A percentile compares a stretch with the other conserved stretches of the same genome.
These are phyloP conservation scores for Macroramphosus scolopax DNA, from an alignment of 2,797 vertebrate genomes.

Conservation along the genomic window DNA sequence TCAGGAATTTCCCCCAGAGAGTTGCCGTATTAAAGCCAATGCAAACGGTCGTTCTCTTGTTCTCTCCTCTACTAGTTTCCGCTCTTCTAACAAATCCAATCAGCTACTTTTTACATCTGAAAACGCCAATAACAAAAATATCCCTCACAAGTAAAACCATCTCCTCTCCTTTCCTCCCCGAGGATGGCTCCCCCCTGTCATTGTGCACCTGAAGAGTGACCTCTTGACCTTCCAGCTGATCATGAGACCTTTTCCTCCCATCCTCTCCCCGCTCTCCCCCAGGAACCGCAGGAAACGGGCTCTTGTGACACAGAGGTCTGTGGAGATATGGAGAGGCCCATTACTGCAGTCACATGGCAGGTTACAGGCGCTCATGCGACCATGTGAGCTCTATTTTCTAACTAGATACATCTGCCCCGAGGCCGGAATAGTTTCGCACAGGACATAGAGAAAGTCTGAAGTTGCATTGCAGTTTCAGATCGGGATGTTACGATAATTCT, in stretches of 20 bases:
- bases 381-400: slow-evolving; percentile 79
- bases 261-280: slow-evolving; percentile 43
- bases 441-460: slow-evolving; percentile 22
- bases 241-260: slow-evolving; percentile 61
- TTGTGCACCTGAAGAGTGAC: slow-evolving; percentile 66
- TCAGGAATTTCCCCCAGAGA: slow-evolving; percentile 70
- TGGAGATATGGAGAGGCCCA: slow-evolving; percentile 63
- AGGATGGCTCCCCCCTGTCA: too few relatives aligned
- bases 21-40: slow-evolving; percentile 47
- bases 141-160: too few relatives aligned
- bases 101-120: slow-evolving; percentile 2
- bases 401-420: slow-evolving; percentile 51
- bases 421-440: slow-evolving; percentile 47
- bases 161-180: too few relatives aligned
- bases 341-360: slow-evolving; percentile 80
- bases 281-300: slow-evolving; percentile 59
- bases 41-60: slow-evolving; percentile 26
- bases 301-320: slow-evolving; percentile 73
- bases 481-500: too few relatives aligned
- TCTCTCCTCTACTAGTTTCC: slow-evolving; percentile 6
- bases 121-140: slow-evolving; percentile 5
- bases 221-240: slow-evolving; percentile 57
- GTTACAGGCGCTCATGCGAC: slow-evolving; percentile 66
- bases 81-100: slow-evolving; percentile 1
- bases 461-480: not conserved